A percentile compares a stretch with the other conserved stretches of the same genome.
These are phyloP conservation scores for Paradoxurus hermaphroditus DNA, from an alignment of 2,113 vertebrate genomes.

Conservation along the genomic window DNA sequence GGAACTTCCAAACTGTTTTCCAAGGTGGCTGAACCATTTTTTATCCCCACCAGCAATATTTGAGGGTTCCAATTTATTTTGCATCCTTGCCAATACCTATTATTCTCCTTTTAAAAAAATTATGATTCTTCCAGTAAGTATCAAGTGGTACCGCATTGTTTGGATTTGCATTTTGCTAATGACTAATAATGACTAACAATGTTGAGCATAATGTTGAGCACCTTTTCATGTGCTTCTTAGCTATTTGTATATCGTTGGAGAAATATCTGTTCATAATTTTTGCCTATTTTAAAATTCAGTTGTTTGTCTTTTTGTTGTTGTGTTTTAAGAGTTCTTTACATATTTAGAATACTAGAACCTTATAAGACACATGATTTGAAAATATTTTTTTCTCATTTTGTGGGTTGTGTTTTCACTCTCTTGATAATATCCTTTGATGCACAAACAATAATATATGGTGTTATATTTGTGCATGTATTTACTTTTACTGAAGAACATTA, in stretches of 20 bases:
- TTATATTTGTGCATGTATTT: neutral
- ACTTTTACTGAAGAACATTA: neutral
- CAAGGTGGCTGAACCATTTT: neutral
- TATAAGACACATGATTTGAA: neutral
- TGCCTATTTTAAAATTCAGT: neutral
- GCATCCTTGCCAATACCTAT: neutral
- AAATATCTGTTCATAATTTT: neutral
- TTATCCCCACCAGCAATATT: neutral
- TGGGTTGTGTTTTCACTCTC: neutral
- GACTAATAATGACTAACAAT: neutral
- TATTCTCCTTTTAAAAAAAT: neutral
- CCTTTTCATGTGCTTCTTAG: neutral
- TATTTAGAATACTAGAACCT: neutral
- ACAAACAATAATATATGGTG: neutral
- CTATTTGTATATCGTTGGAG: neutral
- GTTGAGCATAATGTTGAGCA: neutral
- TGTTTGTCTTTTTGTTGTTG: neutral
- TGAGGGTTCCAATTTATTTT: neutral
- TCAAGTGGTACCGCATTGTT: neutral
- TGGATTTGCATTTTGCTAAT: neutral
- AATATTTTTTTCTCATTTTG: neutral
- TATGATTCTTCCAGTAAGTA: neutral
- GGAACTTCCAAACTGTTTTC: neutral
- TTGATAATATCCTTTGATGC: neutral
- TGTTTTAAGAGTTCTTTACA: neutral